Evolutionary conservation across 2,888 invertebrate genomes (phyloP), one percentile per base, ranked within the genome.

Genomic region (Gerris lacustris): DNA sequence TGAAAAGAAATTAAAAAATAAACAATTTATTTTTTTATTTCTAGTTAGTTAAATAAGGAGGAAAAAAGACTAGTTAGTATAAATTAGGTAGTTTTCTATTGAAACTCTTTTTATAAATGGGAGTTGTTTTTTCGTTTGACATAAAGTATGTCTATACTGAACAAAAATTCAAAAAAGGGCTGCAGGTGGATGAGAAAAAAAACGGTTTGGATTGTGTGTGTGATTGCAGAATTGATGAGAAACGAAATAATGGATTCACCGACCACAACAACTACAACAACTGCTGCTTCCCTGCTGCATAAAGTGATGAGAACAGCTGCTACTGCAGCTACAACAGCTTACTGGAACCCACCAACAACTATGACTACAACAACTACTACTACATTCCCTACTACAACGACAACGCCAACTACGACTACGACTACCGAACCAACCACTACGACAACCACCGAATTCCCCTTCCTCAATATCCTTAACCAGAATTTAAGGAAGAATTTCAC

Each of bases 201-300:
- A 31, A 31, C 31, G 31, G 31, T 31, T 31, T 31, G 31, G 31
- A 31, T 31, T 31, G 31, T 31, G 31, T 31, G 31, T 31, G 31
- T 31, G 55, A 11, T 55, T 55, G 55, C 11, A 15, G 15, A 55
- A 55, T 55, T 55, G 55, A 15, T 55, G 55, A 55, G 55, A 55
- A 55, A 15, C 55, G 55, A 55, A 55, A 55, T 55, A 55, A 11
- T 15, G 11, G 55, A 55, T 55, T 55, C 71, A 5, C 72, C 72
- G 66, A 69, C 74, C 5, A 70, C 68, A 5, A 66, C 72, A 45
- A 69, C 83, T 75, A 82, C 83, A 80, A 80, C 83, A 78, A 82
- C 83, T 79, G 82, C 83, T 75, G 83, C 83, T 79, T 83, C 83
- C 78, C 83, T 83, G 81, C 80, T 83, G 74, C 82, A 81, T 75